A percentile compares a stretch with the other conserved stretches of the same genome.
These are phyloP conservation scores for Octodon degus DNA, from an alignment of 2,113 vertebrate species.

Conservation along the genomic window DNA sequence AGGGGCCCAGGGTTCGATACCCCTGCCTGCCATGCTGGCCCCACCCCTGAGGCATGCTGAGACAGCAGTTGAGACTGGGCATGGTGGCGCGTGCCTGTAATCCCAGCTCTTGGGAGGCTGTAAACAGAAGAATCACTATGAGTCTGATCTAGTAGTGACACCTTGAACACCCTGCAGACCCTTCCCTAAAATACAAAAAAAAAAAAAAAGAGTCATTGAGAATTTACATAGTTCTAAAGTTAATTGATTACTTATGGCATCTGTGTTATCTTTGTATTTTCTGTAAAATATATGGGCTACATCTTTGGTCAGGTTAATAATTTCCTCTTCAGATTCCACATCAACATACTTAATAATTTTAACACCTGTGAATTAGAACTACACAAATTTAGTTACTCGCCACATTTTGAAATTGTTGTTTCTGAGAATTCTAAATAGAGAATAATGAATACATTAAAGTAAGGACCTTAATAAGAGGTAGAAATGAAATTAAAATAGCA, in stretches of 20 bases:
- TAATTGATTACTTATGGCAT: background rate
- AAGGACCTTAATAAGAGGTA: background rate
- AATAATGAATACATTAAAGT: slow-evolving; percentile 37
- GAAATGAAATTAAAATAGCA: slow-evolving; percentile 1
- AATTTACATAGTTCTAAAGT: slow-evolving; percentile 62
- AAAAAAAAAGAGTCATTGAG: no score
- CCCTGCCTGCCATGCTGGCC: no score
- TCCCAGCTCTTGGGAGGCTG: no score
- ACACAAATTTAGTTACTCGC: background rate
- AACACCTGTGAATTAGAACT: slow-evolving; percentile 25
- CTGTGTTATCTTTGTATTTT: slow-evolving; percentile 27
- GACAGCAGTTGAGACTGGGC: no score
- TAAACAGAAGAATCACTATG: no score
- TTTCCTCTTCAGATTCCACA: slow-evolving; percentile 23
- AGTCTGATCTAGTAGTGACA: no score
- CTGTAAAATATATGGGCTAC: background rate
- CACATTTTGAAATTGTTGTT: slow-evolving; percentile 53
- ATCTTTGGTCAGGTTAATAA: slow-evolving; percentile 13
- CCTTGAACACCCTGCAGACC: no score
- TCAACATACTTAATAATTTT: slow-evolving; percentile 39
- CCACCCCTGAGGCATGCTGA: no score
- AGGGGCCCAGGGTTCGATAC: no score
- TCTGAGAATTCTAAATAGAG: slow-evolving; percentile 46
- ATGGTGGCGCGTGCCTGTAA: no score
- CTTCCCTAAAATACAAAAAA: no score